These are phyloP conservation scores for Neoniphon sammara DNA, from an alignment of 2,797 vertebrate species.

Conservation along the genomic window DNA sequence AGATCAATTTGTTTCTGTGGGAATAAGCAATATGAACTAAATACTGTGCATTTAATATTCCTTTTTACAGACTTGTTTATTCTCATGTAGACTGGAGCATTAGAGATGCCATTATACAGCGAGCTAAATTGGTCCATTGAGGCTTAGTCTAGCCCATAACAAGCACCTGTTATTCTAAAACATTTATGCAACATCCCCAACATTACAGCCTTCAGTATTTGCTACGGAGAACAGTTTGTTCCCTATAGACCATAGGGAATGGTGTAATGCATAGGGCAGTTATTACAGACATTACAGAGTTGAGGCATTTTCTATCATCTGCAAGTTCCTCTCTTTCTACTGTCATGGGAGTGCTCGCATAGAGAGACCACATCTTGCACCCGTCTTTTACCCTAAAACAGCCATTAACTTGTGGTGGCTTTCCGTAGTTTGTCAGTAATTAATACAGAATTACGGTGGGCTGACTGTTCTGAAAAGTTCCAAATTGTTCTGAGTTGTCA, in stretches of 20 bases:
- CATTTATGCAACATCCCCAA: slow-evolving; percentile 73
- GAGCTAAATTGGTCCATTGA: slow-evolving; percentile 69
- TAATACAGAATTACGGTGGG: slow-evolving; percentile 57
- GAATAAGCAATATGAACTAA: slow-evolving; percentile 65
- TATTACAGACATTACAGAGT: background rate
- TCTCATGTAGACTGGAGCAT: slow-evolving; percentile 75
- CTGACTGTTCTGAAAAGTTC: slow-evolving; percentile 58
- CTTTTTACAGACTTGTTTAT: slow-evolving; percentile 78
- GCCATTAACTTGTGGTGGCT: slow-evolving; percentile 58
- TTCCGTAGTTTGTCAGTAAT: slow-evolving; percentile 55
- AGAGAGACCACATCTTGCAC: slow-evolving; percentile 23
- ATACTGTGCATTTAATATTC: slow-evolving; percentile 73
- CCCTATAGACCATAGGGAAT: slow-evolving; percentile 59
- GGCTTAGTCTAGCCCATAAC: slow-evolving; percentile 62
- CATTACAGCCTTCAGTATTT: slow-evolving; percentile 67
- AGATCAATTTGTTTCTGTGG: slow-evolving; percentile 72
- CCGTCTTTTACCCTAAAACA: slow-evolving; percentile 31
- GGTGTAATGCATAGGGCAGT: slow-evolving; percentile 30
- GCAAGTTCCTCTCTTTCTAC: slow-evolving; percentile 29
- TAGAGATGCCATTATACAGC: slow-evolving; percentile 75
- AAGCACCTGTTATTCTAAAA: slow-evolving; percentile 66
- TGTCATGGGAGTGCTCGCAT: slow-evolving; percentile 11
- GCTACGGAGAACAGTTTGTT: slow-evolving; percentile 50
- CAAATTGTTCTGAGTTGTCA: slow-evolving; percentile 25
- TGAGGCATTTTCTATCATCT: slow-evolving; percentile 6